These are phyloP conservation scores for Mellilla xanthometata DNA, from an alignment of 2,888 invertebrate species.

Conservation along the genomic window DNA sequence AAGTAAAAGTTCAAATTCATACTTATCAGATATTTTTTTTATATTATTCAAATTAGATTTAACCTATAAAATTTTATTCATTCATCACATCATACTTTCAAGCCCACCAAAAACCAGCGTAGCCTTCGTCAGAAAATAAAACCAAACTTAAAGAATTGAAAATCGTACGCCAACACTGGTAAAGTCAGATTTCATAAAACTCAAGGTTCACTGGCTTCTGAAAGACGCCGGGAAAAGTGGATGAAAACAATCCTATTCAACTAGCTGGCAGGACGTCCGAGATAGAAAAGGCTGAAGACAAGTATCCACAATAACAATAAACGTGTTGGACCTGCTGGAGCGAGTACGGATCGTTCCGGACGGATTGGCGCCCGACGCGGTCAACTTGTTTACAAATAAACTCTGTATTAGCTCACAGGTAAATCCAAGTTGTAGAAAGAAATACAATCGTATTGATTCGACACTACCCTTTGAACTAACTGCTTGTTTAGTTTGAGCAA, in stretches of 20 bases:
- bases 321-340: constrained; percentile 48
- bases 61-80: not conserved
- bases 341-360: constrained; percentile 38
- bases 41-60: too few relatives aligned
- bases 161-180: constrained; percentile 24
- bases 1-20: too few relatives aligned
- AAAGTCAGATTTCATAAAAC: constrained; percentile 33
- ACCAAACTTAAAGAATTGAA: constrained; percentile 15
- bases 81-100: not conserved
- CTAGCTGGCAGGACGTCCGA: constrained; percentile 37
- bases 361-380: constrained; percentile 49
- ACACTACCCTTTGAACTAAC: too few relatives aligned
- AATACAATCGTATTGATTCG: too few relatives aligned
- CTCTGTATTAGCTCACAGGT: constrained; percentile 26
- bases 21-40: too few relatives aligned
- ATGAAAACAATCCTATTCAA: constrained; percentile 52
- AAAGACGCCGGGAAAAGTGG: constrained; percentile 44
- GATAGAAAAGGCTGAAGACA: constrained; percentile 39
- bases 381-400: constrained; percentile 12
- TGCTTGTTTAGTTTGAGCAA: too few relatives aligned
- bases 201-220: constrained; percentile 42
- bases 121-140: constrained; percentile 7
- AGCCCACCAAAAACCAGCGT: constrained; percentile 5
- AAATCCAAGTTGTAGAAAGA: constrained; percentile 2
- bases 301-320: constrained; percentile 50